phyloP scores from a whole-genome alignment of 2,888 invertebrate genomes.

The Napeogenes sylphis region DNA sequence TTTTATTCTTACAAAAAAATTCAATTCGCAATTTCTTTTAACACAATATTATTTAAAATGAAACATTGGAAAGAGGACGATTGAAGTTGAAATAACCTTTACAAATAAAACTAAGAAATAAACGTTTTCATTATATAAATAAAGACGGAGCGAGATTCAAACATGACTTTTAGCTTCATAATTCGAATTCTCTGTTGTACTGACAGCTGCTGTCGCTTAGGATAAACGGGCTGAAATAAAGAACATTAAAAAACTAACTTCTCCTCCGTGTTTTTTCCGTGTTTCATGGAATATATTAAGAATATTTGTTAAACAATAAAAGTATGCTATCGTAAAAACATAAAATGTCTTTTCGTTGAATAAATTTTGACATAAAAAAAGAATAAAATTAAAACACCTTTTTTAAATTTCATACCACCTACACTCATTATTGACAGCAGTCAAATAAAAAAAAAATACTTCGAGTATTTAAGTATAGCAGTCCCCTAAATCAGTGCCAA shows the following conservation, averaged over 20 bases:
- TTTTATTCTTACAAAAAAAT: constrained; percentile 1
- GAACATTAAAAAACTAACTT: constrained; percentile 37
- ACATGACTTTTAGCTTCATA: constrained; percentile 46
- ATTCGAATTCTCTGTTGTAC: constrained; percentile 47
- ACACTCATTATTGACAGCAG: too few species aligned
- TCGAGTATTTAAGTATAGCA: too few species aligned
- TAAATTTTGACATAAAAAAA: too few species aligned
- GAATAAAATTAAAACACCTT: too few species aligned
- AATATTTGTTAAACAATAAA: too few species aligned
- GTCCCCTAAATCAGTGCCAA: constrained; percentile 11
- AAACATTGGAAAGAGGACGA: constrained; percentile 11
- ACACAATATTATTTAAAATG: constrained; percentile 34
- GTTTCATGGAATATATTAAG: too few species aligned
- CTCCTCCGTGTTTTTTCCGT: not conserved
- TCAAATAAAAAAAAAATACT: too few species aligned
- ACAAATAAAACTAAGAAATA: constrained; percentile 20
- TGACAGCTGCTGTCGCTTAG: constrained; percentile 55
- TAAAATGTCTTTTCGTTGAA: too few species aligned
- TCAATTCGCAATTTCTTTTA: constrained; percentile 44
- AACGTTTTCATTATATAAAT: constrained; percentile 28
- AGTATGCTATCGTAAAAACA: too few species aligned
- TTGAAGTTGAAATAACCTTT: constrained; percentile 16
- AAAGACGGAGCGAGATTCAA: constrained; percentile 19
- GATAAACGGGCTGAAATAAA: constrained; percentile 35
- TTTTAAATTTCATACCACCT: too few species aligned